Percentiles rank a stretch among this genome's conserved stretches.
These are phyloP conservation scores for Cheumatopsyche charites DNA, from an alignment of 1,140 invertebrate species.

Conservation along the genomic window DNA sequence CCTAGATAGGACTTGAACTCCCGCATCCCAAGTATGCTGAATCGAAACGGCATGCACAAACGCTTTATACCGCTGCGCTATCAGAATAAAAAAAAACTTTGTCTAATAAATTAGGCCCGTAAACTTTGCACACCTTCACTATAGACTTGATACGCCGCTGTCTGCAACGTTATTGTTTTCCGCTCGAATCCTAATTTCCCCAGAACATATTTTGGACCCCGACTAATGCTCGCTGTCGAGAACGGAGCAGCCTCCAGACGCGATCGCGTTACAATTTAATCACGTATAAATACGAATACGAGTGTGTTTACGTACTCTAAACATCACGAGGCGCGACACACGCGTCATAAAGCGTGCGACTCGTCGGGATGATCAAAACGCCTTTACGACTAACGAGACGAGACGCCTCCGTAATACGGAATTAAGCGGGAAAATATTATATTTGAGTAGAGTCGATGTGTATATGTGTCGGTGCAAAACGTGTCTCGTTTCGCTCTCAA, in stretches of 20 bases:
- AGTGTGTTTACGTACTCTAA: constrained; percentile 18
- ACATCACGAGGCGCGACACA: constrained; percentile 31
- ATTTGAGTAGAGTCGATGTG: too few species aligned
- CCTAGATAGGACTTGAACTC: too few species aligned
- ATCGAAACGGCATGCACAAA: too few species aligned
- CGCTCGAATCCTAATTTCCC: neutral
- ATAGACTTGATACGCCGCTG: too few species aligned
- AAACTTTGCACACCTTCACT: too few species aligned
- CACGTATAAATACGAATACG: constrained; percentile 27
- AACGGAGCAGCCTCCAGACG: neutral
- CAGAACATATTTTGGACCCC: neutral
- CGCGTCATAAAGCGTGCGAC: constrained; percentile 31
- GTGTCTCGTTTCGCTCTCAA: too few species aligned
- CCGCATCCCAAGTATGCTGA: too few species aligned
- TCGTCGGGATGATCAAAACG: constrained; percentile 35
- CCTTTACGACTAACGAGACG: constrained; percentile 18
- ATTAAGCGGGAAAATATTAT: neutral
- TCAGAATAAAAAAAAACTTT: too few species aligned
- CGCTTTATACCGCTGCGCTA: too few species aligned
- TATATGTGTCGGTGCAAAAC: too few species aligned
- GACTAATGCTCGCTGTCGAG: neutral
- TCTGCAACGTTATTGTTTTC: too few species aligned
- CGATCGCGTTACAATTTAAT: constrained; percentile 27
- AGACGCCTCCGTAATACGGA: neutral
- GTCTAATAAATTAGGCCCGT: too few species aligned